phyloP scores from a whole-genome alignment of 1,140 invertebrate species.

The Drosophila suzukii region DNA sequence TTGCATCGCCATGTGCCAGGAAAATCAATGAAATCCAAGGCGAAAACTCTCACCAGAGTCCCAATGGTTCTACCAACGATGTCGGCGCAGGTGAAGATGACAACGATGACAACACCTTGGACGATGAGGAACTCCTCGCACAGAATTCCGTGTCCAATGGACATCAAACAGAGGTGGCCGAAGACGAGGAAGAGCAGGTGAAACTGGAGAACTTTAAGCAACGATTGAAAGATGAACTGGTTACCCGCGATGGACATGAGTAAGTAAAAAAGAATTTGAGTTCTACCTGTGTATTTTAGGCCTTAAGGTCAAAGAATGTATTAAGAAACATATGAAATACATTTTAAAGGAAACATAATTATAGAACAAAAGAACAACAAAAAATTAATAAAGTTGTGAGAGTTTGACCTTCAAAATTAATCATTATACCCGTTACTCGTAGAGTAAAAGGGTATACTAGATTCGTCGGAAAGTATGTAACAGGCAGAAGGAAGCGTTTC shows the following conservation, averaged over 20 bases:
- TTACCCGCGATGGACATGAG: conserved; percentile 92
- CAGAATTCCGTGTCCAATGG: conserved; percentile 54
- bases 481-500: too few relatives aligned
- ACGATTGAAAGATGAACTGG: conserved; percentile 91
- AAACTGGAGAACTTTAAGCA: conserved; percentile 90
- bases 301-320: too few relatives aligned
- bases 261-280: conserved; percentile 78
- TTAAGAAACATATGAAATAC: too few relatives aligned
- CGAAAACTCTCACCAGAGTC: conserved; percentile 48
- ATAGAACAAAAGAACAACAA: too few relatives aligned
- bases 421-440: too few relatives aligned
- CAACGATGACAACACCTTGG: conserved; percentile 54
- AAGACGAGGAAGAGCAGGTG: conserved; percentile 84
- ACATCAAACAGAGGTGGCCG: conserved; percentile 34
- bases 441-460: too few relatives aligned
- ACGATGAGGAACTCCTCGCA: conserved; percentile 74
- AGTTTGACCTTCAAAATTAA: too few relatives aligned
- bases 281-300: neutral
- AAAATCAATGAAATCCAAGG: conserved; percentile 71
- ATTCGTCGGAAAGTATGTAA: too few relatives aligned
- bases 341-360: too few relatives aligned
- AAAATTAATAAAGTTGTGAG: too few relatives aligned
- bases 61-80: conserved; percentile 50
- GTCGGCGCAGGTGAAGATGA: conserved; percentile 44
- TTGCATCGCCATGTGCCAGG: conserved; percentile 70